Evolutionary conservation across 2,113 vertebrate genomes (phyloP).

Genomic region (Callipepla californica): DNA sequence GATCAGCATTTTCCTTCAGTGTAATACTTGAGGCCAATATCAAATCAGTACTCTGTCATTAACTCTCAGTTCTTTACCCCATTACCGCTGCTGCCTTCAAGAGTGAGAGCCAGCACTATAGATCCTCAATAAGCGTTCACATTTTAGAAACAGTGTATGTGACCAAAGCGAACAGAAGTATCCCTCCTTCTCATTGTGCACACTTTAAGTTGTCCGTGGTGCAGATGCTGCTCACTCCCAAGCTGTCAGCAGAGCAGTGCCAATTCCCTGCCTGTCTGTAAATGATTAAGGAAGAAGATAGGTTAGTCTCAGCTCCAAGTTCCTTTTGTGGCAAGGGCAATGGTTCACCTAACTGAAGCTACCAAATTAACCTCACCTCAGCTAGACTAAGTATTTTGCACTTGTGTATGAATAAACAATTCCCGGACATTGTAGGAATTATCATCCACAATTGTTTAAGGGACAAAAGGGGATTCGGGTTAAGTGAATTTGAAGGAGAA

Average conservation of each 20-base stretch:
- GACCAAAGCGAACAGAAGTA: not conserved
- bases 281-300: not conserved
- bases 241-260: not conserved
- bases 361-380: not conserved
- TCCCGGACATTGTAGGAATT: not conserved
- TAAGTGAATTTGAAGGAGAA: not conserved
- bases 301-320: not conserved
- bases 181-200: not conserved
- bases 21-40: not conserved
- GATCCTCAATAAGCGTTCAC: not conserved
- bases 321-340: conserved; percentile 9
- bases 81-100: not conserved
- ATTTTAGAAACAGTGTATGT: rapidly evolving
- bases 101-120: not conserved
- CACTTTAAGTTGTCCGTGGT: not conserved
- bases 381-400: not conserved
- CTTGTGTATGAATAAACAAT: not conserved
- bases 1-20: not conserved
- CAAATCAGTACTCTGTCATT: not conserved
- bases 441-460: not conserved
- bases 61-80: not conserved
- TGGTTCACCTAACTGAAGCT: not conserved
- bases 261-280: too few relatives aligned
- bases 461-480: not conserved
- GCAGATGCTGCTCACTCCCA: not conserved